Evolutionary conservation across 2,888 invertebrate species (phyloP), one percentile per base, ranked within the genome.

Genomic region (Allolobophora icterica): DNA sequence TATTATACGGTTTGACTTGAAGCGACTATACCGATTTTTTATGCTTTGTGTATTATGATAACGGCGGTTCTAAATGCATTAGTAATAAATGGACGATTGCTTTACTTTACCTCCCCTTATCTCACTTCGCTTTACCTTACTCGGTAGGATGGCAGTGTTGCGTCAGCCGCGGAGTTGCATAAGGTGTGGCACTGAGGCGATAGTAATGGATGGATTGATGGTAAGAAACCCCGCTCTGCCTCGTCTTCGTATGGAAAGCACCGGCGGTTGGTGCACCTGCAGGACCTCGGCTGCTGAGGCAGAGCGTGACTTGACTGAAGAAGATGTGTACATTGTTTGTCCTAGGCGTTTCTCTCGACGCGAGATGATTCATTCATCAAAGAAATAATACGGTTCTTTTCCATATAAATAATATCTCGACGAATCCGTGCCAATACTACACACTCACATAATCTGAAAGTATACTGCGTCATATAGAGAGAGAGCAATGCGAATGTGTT

Each of bases 281-380:
- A n/a, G 71, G 71, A 71, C 71, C 71, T n/a, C 71, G 71, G 17
- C 71, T n/a, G 71, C 30, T n/a, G 71, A 71, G 30, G n/a, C 71
- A 71, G 71, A 71, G 71, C 71, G 71, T 71, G 71, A 71, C 71
- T 71, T 30, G 71, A 52, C 71, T 71, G 71, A n/a, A 71, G 71
- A n/a, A 71, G 71, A 71, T 71, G 71, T 71, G 71, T 5, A 71
- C n/a, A 71, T 71, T n/a, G 30, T n/a, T n/a, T 1, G 30, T n/a
- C n/a, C n/a, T n/a, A 5, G 30, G n/a, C 71, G 71, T 71, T 71
- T n/a, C 71, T n/a, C n/a, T 71, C 71, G n/a, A n/a, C 30, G 71
- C n/a, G 8, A 71, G 11, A 71, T 71, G 71, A 71, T 71, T 71
- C 71, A n/a, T 71, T 71, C n/a, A n/a, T 71, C n/a, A 71, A 30